A percentile compares a stretch with the other conserved stretches of the same genome.
phyloP scores from a whole-genome alignment of 1,140 invertebrate genomes.

The Cyrtorhinus lividipennis region DNA sequence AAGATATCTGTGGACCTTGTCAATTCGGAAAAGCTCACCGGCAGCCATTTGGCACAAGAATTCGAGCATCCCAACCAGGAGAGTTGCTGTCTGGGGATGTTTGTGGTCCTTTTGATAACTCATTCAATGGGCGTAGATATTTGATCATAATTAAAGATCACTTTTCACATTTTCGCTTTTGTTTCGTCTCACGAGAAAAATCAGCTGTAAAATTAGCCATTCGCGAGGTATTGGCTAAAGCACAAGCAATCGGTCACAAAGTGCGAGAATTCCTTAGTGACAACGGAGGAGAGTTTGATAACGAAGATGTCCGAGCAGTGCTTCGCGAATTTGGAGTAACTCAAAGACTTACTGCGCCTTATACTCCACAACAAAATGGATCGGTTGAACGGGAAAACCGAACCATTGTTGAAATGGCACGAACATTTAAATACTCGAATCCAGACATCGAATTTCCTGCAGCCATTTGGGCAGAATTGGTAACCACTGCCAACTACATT shows the following conservation, averaged over 20 bases:
- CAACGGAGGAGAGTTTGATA: too few relatives aligned
- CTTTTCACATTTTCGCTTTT: too few relatives aligned
- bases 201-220: neutral
- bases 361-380: neutral
- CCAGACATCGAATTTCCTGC: conserved; percentile 10
- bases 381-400: conserved; percentile 9
- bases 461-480: conserved; percentile 15
- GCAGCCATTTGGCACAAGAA: neutral
- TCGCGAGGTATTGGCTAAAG: neutral
- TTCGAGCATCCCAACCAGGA: neutral
- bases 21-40: too few relatives aligned
- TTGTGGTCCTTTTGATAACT: neutral
- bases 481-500: conserved; percentile 8
- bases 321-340: conserved; percentile 7
- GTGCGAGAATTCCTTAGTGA: too few relatives aligned
- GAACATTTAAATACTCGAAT: conserved; percentile 19
- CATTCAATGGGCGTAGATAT: neutral
- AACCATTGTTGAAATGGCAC: conserved; percentile 19
- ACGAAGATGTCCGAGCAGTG: neutral
- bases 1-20: too few relatives aligned
- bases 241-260: neutral
- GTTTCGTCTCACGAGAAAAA: conserved; percentile 1
- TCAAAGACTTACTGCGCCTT: neutral
- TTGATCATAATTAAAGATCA: too few relatives aligned
- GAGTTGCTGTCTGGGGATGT: neutral